Base-by-base conservation (phyloP, 2,797 vertebrate genomes). In the Enteromius trimaculatus region DNA sequence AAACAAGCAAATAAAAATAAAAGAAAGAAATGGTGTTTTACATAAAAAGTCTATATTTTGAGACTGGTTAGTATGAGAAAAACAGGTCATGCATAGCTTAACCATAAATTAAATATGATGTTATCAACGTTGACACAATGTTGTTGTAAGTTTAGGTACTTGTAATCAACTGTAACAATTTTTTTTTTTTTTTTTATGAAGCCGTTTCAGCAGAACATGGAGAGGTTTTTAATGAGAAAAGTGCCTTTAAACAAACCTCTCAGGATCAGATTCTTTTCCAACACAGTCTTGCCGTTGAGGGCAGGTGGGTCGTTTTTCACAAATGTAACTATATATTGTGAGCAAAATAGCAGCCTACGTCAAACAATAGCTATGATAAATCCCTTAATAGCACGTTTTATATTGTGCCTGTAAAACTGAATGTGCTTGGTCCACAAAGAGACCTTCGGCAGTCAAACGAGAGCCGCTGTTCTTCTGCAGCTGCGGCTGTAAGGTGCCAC, bases 331-430 rank as follows among this genome's bases (percentile, higher is more conserved):
- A 21, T 81, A 65, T 47, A 65, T 34, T 51, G 55, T 34, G 58
- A 65, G 44, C n/a, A 49, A 53, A 75, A 77, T 76, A 68, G 23
- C 81, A 39, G 64, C 5, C 64, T 1, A 14, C 66, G 60, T 69
- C 77, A 81, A 74, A 60, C 55, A 60, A 71, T 6, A 81, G 26
- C 47, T 37, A 64, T 42, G 42, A 64, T 64, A 55, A 79, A 71
- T 79, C 64, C 51, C 49, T 74, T 79, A 84, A 79, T 74, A 71
- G 68, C 39, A 53, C 3, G 44, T 84, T 71, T 64, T 53, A 74
- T 65, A 72, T 53, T 71, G 26, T 72, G 82, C 81, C 72, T 44
- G 62, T 58, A 77, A 66, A 82, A 68, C 2, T 13, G 72, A 82
- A 77, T 31, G 49, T 29, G 23, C 47, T 77, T 42, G 14, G 72